phyloP scores from a whole-genome alignment of 2,888 invertebrate species.

The Pammene aurita region DNA sequence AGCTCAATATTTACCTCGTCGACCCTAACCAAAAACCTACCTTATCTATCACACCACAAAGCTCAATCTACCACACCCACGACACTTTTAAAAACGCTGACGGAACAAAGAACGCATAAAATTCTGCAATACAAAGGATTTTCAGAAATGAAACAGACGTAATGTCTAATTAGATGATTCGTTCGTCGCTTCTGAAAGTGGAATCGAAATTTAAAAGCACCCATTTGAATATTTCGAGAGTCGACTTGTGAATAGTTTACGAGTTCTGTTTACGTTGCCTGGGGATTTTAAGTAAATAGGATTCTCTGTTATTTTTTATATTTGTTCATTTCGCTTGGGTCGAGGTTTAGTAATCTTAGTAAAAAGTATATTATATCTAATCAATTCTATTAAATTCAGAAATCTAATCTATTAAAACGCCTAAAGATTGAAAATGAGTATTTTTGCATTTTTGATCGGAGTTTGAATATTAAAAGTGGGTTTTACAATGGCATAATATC shows the following conservation, averaged over 20 bases:
- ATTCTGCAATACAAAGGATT: slow-evolving; percentile 78
- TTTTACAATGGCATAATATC: too few species aligned
- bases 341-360: too few species aligned
- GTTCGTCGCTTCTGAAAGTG: slow-evolving; percentile 56
- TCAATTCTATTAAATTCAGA: too few species aligned
- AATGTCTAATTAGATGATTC: slow-evolving; percentile 79
- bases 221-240: slow-evolving; percentile 33
- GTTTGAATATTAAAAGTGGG: too few species aligned
- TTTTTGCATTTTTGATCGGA: too few species aligned
- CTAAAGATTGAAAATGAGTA: too few species aligned
- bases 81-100: slow-evolving; percentile 61
- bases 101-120: slow-evolving; percentile 77
- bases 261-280: background rate
- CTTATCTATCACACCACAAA: slow-evolving; percentile 51
- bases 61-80: slow-evolving; percentile 48
- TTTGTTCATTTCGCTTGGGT: background rate
- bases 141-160: slow-evolving; percentile 76
- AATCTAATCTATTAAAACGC: too few species aligned
- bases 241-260: slow-evolving; percentile 10
- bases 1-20: slow-evolving; percentile 62
- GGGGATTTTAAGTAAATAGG: background rate
- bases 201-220: slow-evolving; percentile 43
- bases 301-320: background rate
- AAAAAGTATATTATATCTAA: too few species aligned
- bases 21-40: slow-evolving; percentile 51